Conservation (phyloP, 2,113 vertebrate species). For the Callorhinus ursinus region DNA sequence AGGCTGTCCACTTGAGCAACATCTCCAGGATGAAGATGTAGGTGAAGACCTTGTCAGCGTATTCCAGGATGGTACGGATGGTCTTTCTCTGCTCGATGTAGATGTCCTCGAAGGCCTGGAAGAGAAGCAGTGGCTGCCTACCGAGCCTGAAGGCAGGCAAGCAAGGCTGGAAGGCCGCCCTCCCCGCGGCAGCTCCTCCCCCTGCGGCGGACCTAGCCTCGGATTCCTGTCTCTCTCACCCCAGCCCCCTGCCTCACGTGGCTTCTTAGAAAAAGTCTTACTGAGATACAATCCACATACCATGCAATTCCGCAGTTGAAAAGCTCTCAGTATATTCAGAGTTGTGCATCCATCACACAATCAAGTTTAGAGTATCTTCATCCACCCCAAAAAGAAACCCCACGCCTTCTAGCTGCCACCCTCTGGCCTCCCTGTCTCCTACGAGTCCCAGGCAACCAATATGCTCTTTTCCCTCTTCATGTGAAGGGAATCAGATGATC, state of each 20-base stretch:
- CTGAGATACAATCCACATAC: background rate
- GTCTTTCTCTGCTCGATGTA: conserved; percentile 99
- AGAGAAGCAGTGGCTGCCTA: background rate
- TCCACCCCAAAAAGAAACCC: background rate
- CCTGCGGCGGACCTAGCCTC: background rate
- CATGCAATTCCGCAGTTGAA: background rate
- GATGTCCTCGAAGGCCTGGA: conserved; percentile 98
- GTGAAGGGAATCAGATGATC: background rate
- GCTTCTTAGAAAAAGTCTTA: background rate
- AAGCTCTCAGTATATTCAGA: background rate
- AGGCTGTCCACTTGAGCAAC: conserved; percentile 98
- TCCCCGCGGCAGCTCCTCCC: fast-evolving
- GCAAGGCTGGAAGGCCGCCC: too few species aligned
- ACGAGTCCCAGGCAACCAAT: background rate
- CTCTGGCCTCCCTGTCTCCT: fast-evolving
- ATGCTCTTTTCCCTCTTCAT: background rate
- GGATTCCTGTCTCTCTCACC: background rate
- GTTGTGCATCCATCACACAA: background rate
- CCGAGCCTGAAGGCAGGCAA: background rate
- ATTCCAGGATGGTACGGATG: conserved; percentile 94
- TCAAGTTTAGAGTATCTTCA: background rate
- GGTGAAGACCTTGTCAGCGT: conserved; percentile 97
- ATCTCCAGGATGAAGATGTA: conserved; percentile 99
- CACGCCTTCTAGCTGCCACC: background rate
- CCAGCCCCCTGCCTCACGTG: fast-evolving